These are phyloP conservation scores for Prunella strophiata DNA, from an alignment of 2,797 vertebrate species.

Conservation along the genomic window DNA sequence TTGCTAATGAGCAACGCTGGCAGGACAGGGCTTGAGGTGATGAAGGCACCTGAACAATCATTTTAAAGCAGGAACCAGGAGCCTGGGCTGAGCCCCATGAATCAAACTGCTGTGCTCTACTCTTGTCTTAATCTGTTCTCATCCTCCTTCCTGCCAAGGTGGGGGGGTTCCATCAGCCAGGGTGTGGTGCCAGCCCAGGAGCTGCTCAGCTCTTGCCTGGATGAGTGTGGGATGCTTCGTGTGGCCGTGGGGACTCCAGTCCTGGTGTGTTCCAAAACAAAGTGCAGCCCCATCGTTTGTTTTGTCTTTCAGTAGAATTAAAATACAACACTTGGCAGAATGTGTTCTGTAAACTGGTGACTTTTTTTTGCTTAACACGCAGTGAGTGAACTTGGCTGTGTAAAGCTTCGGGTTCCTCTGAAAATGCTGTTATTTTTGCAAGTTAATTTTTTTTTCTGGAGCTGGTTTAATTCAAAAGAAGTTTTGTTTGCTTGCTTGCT, in stretches of 20 bases:
- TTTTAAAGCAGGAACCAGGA: background rate
- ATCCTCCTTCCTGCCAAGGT: background rate
- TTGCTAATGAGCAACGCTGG: conserved; percentile 47
- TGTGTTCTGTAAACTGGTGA: background rate
- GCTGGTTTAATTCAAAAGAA: conserved; percentile 33
- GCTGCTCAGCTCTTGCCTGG: background rate
- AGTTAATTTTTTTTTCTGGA: conserved; percentile 34
- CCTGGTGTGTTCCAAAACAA: conserved; percentile 27
- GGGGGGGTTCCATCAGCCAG: fast-evolving
- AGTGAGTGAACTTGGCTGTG: background rate
- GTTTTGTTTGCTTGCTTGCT: conserved; percentile 38
- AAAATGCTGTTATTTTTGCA: conserved; percentile 18
- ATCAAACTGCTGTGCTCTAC: background rate
- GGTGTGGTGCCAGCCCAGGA: background rate
- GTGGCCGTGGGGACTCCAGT: background rate
- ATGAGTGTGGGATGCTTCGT: background rate
- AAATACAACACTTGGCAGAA: background rate
- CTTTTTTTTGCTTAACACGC: background rate
- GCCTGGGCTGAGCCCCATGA: background rate
- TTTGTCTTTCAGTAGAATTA: conserved; percentile 42
- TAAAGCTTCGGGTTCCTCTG: background rate
- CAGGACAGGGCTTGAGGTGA: background rate
- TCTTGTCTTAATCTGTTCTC: background rate
- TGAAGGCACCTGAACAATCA: background rate
- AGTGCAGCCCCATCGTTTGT: conserved; percentile 6